Evolutionary conservation across 2,888 invertebrate species (phyloP), one percentile per base, ranked within the genome.

Genomic region (Lobophora halterata): DNA sequence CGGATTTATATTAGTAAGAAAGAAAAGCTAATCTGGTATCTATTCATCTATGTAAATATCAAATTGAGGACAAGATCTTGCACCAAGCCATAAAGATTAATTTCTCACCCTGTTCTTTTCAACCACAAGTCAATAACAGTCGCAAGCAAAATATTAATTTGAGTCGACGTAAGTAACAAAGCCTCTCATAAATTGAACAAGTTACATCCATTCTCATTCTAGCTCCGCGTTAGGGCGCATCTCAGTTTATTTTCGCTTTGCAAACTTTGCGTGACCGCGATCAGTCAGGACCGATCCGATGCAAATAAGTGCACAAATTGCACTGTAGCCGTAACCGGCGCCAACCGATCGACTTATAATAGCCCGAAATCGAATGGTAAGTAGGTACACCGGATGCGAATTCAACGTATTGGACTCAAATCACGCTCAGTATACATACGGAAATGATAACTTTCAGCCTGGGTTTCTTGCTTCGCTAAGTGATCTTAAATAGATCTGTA

Each of bases 221-320:
- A 49, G 40, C 49, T 65, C 55, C 33, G 36, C 58, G 59, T 58
- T 49, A 55, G 55, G 49, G 52, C 54, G 58, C 63, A 68, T 66
- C 58, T 63, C 51, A 67, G 74, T 77, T 78, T 72, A 73, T 76
- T 72, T 78, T 77, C 65, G 69, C 70, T 70, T 73, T 58, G 61
- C 58, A 56, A 64, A 55, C 51, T 60, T 73, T 77, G 74, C 82
- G 76, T 79, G 77, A 78, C 70, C 69, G 56, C 67, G 64, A 73
- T 65, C 61, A 61, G 62, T 62, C 65, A 61, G 62, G 68, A 69
- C 67, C 29, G 67, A 68, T 67, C 31, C 64, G 71, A 78, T 78
- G 77, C 75, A 76, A 81, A 82, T 79, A 72, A 64, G 71, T 67
- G 63, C 70, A 69, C 71, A 80, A 82, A 81, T 82, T 81, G 76